Conservation (phyloP, 2,113 vertebrate genomes). For the Pseudorhombus dupliciocellatus region DNA sequence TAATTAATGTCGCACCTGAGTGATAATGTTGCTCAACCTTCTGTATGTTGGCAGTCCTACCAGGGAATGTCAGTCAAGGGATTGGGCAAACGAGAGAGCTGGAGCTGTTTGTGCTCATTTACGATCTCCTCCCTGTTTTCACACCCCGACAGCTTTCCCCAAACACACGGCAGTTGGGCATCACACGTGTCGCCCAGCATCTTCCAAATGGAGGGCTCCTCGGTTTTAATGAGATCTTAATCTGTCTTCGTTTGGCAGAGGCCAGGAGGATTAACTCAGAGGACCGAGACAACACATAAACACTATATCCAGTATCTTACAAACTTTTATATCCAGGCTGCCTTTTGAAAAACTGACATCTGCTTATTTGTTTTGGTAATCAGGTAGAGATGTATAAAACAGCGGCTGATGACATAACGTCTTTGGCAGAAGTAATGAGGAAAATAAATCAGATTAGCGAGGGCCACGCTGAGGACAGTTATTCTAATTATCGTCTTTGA, state of each 20-base stretch:
- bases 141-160: neutral
- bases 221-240: neutral
- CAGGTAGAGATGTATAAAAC: too few species aligned
- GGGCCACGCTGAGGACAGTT: too few species aligned
- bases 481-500: neutral
- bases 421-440: too few species aligned
- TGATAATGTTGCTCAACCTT: too few species aligned
- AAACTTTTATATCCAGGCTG: neutral
- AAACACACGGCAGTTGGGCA: neutral
- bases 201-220: slow-evolving; percentile 3
- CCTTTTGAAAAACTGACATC: too few species aligned
- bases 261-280: neutral
- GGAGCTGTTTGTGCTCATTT: neutral
- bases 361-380: too few species aligned
- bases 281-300: neutral
- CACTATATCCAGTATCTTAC: neutral
- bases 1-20: too few species aligned
- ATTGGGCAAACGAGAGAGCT: neutral
- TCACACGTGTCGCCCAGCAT: neutral
- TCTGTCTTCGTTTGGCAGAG: neutral
- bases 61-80: neutral
- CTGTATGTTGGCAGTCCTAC: neutral
- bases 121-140: neutral
- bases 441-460: too few species aligned
- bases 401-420: too few species aligned